Percentiles rank a stretch among this genome's conserved stretches.
Evolutionary conservation across 1,140 invertebrate genomes (phyloP).

Genomic region (Penaeus vannamei): DNA sequence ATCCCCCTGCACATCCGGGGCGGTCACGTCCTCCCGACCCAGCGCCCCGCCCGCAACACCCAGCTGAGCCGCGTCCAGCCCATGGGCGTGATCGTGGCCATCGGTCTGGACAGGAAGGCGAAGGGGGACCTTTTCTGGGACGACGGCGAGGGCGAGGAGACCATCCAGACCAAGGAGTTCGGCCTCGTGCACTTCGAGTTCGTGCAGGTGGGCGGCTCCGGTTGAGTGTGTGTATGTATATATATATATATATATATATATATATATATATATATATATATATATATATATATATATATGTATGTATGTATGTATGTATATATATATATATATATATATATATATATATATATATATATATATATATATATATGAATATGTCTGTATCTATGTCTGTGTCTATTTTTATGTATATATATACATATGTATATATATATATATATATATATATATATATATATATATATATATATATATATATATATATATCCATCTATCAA

Average conservation of each 20-base stretch:
- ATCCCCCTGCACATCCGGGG: conserved; percentile 69
- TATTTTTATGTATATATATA: too few relatives aligned
- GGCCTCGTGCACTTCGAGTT: conserved; percentile 45
- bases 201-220: conserved; percentile 41
- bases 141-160: conserved; percentile 57
- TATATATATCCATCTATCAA: too few relatives aligned
- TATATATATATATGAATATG: too few relatives aligned
- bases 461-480: too few relatives aligned
- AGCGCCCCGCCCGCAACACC: conserved; percentile 71
- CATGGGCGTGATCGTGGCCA: conserved; percentile 64
- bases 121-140: conserved; percentile 67
- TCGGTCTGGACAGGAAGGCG: conserved; percentile 53
- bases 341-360: too few relatives aligned
- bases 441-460: too few relatives aligned
- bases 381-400: too few relatives aligned
- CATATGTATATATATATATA: too few relatives aligned
- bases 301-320: background rate
- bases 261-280: too few relatives aligned
- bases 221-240: background rate
- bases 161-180: conserved; percentile 9
- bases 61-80: conserved; percentile 24
- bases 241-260: background rate
- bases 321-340: too few relatives aligned
- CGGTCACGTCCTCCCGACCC: conserved; percentile 72
- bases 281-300: conserved; percentile 30